Evolutionary conservation across 92 coral and sea anemone genomes (phyloP).

Genomic region (Zoanthus sansibaricus): DNA sequence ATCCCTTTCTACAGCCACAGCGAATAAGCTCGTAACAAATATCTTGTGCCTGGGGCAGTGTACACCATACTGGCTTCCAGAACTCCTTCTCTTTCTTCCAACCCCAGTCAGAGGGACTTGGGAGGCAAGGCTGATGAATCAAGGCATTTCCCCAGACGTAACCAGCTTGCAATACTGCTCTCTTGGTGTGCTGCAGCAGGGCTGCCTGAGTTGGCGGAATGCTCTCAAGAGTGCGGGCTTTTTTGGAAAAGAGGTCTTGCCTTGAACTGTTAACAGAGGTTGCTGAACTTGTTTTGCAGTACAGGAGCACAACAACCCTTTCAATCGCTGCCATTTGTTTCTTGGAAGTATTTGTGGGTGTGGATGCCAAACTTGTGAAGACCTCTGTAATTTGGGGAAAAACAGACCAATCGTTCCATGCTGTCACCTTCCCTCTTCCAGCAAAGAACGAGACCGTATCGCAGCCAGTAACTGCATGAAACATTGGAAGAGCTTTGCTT

Average conservation of each 20-base stretch:
- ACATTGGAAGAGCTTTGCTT: conserved; percentile 50
- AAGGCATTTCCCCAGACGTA: conserved; percentile 38
- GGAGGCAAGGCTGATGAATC: neutral
- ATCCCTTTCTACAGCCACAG: neutral
- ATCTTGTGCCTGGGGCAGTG: neutral
- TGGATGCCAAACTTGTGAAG: neutral
- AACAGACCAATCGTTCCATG: conserved; percentile 63
- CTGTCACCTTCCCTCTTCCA: conserved; percentile 56
- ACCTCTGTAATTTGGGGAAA: conserved; percentile 40
- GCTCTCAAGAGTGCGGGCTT: conserved; percentile 16
- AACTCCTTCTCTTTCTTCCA: neutral
- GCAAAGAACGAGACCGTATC: conserved; percentile 58
- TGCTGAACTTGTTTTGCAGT: conserved; percentile 21
- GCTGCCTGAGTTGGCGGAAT: conserved; percentile 69
- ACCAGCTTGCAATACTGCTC: conserved; percentile 46
- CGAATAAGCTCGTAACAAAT: neutral
- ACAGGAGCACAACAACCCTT: conserved; percentile 45
- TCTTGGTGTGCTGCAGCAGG: conserved; percentile 46
- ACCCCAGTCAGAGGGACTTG: conserved; percentile 42
- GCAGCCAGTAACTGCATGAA: conserved; percentile 56
- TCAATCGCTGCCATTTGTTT: conserved; percentile 16
- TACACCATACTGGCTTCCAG: neutral
- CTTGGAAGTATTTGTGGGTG: neutral
- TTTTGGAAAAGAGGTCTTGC: conserved; percentile 45
- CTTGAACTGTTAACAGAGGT: conserved; percentile 22